These are phyloP conservation scores for Camarhynchus parvulus DNA, from an alignment of 2,113 vertebrate genomes.

Conservation along the genomic window DNA sequence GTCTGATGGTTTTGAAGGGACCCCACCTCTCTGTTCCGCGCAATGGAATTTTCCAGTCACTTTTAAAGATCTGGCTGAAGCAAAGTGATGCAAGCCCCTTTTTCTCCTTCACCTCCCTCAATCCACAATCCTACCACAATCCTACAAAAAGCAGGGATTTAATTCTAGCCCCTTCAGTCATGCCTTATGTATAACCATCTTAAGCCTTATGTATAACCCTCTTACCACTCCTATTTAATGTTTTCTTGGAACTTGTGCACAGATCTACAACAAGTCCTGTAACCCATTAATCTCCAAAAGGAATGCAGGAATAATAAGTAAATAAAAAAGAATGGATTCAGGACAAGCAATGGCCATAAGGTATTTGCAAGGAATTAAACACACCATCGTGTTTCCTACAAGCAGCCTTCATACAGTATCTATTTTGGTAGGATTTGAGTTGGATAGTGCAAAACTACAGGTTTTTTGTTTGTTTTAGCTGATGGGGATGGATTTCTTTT, in stretches of 20 bases:
- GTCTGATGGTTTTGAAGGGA: neutral
- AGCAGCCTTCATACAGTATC: neutral
- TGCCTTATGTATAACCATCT: neutral
- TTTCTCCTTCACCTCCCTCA: neutral
- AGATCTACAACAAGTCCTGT: neutral
- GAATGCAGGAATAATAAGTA: conserved; percentile 16
- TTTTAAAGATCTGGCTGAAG: neutral
- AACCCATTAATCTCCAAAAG: conserved; percentile 23
- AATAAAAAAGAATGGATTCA: conserved; percentile 29
- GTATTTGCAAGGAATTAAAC: conserved; percentile 3
- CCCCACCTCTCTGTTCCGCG: fast-evolving
- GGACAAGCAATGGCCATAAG: neutral
- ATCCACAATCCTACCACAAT: neutral
- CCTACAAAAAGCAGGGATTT: neutral
- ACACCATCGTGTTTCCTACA: neutral
- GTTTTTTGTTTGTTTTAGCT: neutral
- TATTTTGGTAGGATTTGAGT: neutral
- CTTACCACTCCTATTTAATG: neutral
- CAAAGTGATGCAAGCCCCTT: neutral
- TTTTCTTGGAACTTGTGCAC: neutral
- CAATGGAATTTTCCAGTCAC: neutral
- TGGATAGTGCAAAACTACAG: neutral
- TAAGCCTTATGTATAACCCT: neutral
- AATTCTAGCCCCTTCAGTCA: neutral
- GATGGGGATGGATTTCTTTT: neutral